These are phyloP conservation scores for Listrodromus nycthemerus DNA, from an alignment of 2,888 invertebrate genomes.

Conservation along the genomic window DNA sequence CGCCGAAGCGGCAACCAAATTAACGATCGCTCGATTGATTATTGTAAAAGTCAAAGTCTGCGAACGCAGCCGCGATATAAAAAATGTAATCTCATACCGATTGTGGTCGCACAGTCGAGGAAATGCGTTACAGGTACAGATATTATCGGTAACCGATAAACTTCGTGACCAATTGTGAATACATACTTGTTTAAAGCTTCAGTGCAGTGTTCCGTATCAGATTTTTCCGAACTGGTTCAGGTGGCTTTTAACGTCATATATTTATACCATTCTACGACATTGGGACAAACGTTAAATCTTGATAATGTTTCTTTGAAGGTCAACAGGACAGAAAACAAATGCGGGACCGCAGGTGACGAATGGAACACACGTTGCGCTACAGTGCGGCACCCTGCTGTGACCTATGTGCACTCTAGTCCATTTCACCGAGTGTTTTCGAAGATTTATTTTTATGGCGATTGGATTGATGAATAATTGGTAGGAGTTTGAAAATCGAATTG, in stretches of 20 bases:
- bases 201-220: neutral
- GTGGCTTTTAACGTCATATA: neutral
- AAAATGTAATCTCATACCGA: constrained; percentile 5
- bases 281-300: neutral
- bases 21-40: constrained; percentile 46
- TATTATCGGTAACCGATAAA: neutral
- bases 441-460: neutral
- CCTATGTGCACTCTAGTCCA: too few relatives aligned
- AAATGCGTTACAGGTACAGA: neutral
- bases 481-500: too few relatives aligned
- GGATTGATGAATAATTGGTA: neutral
- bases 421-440: neutral
- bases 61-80: neutral
- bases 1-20: constrained; percentile 36
- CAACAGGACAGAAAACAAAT: neutral
- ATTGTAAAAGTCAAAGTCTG: constrained; percentile 39
- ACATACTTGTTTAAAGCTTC: neutral
- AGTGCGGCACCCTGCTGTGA: neutral
- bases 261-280: neutral
- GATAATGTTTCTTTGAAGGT: neutral
- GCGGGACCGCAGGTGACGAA: neutral
- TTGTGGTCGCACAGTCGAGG: neutral
- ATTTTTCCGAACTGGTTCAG: neutral
- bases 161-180: neutral
- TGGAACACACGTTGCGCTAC: neutral